Percentiles rank a stretch among this genome's conserved stretches.
Conservation (phyloP, 2,113 vertebrate species). For the Cricetomys ansorgei region DNA sequence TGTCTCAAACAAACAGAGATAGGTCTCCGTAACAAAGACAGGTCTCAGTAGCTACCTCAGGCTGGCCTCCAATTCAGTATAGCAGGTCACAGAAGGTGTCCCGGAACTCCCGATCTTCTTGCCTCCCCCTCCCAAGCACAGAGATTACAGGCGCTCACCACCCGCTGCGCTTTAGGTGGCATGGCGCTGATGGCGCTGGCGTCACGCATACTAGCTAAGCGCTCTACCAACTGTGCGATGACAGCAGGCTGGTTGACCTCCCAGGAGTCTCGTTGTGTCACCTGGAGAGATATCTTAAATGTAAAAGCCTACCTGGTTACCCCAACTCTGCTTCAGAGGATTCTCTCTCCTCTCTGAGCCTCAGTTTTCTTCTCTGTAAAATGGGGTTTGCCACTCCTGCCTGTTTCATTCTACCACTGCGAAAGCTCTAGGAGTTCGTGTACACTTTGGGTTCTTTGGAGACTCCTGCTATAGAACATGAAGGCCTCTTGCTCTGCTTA, state of each 20-base stretch:
- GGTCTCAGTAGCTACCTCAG: not conserved
- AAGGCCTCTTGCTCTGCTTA: not conserved
- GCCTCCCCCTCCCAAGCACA: not conserved
- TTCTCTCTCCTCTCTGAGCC: not conserved
- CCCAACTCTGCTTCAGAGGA: not conserved
- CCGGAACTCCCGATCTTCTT: no score
- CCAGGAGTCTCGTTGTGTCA: not conserved
- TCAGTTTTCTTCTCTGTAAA: conserved; percentile 35
- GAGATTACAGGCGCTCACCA: not conserved
- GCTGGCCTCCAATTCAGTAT: not conserved
- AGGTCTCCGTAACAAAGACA: not conserved
- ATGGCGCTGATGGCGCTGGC: not conserved
- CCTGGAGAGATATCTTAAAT: not conserved
- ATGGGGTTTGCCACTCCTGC: not conserved
- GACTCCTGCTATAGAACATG: not conserved
- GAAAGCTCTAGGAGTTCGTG: not conserved
- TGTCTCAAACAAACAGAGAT: not conserved
- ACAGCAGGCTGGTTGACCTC: not conserved
- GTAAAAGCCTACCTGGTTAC: not conserved
- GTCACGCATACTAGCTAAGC: not conserved
- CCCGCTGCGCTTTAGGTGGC: no score
- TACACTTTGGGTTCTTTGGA: not conserved
- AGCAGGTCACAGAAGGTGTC: not conserved
- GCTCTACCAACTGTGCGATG: not conserved
- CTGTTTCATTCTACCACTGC: not conserved